Conservation (phyloP, 2,888 invertebrate species). For the Drosophila mettleri region DNA sequence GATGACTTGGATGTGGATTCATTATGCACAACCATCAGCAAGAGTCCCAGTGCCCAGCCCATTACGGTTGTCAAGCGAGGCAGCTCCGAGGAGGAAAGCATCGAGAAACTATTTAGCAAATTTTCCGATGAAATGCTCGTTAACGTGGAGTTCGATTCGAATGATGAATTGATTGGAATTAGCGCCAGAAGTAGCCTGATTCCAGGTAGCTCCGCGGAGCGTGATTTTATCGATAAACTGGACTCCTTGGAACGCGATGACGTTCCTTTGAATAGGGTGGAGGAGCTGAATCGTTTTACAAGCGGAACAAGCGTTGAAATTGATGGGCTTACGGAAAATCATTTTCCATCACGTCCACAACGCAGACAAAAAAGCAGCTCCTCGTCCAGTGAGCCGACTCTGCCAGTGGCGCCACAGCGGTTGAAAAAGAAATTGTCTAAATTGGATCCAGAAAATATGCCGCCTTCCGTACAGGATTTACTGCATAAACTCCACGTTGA, state of each 20-base stretch:
- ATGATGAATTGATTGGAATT: conserved; percentile 82
- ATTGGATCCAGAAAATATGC: conserved; percentile 79
- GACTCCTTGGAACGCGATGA: conserved; percentile 75
- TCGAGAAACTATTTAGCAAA: conserved; percentile 82
- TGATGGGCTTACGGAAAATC: conserved; percentile 42
- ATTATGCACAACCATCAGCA: conserved; percentile 80
- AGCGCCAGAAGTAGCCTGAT: conserved; percentile 62
- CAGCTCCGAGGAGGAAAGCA: conserved; percentile 83
- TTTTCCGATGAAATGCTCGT: conserved; percentile 84
- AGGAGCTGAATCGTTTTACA: conserved; percentile 1
- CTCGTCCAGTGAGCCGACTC: conserved; percentile 80
- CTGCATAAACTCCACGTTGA: conserved; percentile 58
- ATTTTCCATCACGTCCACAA: conserved; percentile 80
- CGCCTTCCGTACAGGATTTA: conserved; percentile 84
- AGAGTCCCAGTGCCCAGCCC: conserved; percentile 79
- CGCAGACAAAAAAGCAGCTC: conserved; percentile 80
- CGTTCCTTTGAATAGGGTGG: neutral
- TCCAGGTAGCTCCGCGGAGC: conserved; percentile 44
- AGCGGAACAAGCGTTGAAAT: conserved; percentile 2
- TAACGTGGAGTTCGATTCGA: conserved; percentile 83
- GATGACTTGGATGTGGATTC: conserved; percentile 74
- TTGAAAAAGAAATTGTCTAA: conserved; percentile 77
- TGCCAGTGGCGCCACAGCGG: conserved; percentile 72
- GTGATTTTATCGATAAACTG: conserved; percentile 67
- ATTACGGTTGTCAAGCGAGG: conserved; percentile 77